These are phyloP conservation scores for Cyprinodon variegatus DNA, from an alignment of 2,113 vertebrate genomes.

Conservation along the genomic window DNA sequence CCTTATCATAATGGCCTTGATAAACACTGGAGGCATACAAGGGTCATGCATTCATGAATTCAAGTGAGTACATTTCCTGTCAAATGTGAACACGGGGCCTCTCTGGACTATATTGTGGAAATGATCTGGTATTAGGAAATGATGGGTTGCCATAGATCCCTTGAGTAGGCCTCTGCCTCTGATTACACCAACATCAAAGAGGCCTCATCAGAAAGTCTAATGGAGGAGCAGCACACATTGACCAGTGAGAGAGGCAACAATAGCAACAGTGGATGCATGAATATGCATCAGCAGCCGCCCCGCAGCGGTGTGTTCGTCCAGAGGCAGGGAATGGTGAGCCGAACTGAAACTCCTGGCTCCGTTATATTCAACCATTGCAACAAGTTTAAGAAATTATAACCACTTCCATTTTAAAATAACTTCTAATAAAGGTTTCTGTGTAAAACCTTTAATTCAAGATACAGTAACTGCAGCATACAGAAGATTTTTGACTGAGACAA, in stretches of 20 bases:
- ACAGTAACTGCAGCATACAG: too few relatives aligned
- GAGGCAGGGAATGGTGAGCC: constrained; percentile 10
- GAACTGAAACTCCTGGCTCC: constrained; percentile 1
- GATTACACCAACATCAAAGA: constrained; percentile 74
- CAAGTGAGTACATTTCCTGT: constrained; percentile 19
- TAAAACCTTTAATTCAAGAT: not conserved
- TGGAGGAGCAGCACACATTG: constrained; percentile 62
- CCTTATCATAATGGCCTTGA: constrained; percentile 12
- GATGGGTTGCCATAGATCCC: constrained; percentile 62
- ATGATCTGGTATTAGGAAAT: constrained; percentile 38
- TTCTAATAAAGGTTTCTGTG: not conserved
- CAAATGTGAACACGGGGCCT: constrained; percentile 13
- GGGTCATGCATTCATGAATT: constrained; percentile 41
- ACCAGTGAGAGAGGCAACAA: constrained; percentile 64
- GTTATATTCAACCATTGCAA: not conserved
- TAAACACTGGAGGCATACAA: constrained; percentile 3
- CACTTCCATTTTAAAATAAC: not conserved
- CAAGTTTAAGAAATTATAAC: not conserved
- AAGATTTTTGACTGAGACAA: not conserved
- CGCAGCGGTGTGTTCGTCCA: constrained; percentile 1
- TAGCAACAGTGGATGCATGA: constrained; percentile 28
- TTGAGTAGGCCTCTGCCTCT: constrained; percentile 42
- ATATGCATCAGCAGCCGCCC: constrained; percentile 47
- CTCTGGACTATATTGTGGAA: constrained; percentile 38
- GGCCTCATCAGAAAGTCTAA: constrained; percentile 77